Base-by-base conservation (phyloP, 2,888 invertebrate species). In the Cataglyphis rosenhaueri region DNA sequence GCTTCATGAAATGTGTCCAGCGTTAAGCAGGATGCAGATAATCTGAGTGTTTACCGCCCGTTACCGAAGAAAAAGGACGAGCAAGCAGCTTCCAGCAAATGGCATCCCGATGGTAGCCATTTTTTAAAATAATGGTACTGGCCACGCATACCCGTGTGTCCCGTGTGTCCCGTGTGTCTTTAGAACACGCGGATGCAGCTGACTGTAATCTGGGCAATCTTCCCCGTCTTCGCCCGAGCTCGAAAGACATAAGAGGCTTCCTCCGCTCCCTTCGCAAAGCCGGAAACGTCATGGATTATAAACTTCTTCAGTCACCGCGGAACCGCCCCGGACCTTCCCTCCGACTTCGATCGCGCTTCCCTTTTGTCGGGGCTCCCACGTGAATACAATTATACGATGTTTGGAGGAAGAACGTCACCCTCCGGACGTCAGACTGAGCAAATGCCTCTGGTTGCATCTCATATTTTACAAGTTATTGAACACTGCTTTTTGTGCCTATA, bases 201-300 rank as follows among this genome's bases (percentile, higher is more conserved):
- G 82, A 62, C 41, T 41, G 70, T 83, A 83, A 83, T 83, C 79
- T 38, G 66, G 66, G 66, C 78, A 41, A 21, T 21, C 68, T 70
- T 52, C 57, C 18, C 59, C 48, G 6, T 66, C 79, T 61, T 68
- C 55, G 48, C n/a, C 6, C 59, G 38, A 48, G 52, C 55, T 15
- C 59, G 75, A 15, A 48, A 76, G 78, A 71, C 38, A 38, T 64
- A 62, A 62, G 62, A 73, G 70, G 21, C 18, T 41, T 52, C 32
- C 32, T 52, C 62, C 62, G 66, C 61, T 57, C 75, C 64, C 82
- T 52, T 38, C 35, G 71, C 68, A 64, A 57, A 90, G 89, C 91
- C 92, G 92, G 92, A 93, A 91, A 88, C 90, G 92, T 92, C 87
- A 90, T 88, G 92, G 91, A 88, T 91, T 91, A 90, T 93, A 92